Evolutionary conservation across 2,888 invertebrate genomes (phyloP).

Genomic region (Malachius bipustulatus): DNA sequence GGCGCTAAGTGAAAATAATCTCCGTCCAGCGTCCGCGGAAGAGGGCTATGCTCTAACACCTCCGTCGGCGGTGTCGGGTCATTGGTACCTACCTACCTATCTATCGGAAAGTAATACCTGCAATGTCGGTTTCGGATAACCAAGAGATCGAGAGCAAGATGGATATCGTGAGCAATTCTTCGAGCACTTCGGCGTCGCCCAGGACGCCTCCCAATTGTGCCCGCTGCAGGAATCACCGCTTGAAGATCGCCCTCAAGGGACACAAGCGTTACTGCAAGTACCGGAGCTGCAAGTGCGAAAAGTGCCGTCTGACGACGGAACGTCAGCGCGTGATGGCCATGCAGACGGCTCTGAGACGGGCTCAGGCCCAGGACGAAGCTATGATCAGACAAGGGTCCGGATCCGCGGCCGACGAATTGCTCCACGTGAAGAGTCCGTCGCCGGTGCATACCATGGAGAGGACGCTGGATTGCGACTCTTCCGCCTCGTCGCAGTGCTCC

Average conservation of each 20-base stretch:
- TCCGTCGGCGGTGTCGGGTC: not conserved
- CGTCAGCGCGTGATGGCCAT: constrained; percentile 81
- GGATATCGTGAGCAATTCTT: constrained; percentile 41
- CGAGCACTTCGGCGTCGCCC: constrained; percentile 46
- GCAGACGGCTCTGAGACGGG: constrained; percentile 72
- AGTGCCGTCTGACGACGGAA: constrained; percentile 77
- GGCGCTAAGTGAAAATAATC: no score
- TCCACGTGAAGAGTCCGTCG: constrained; percentile 29
- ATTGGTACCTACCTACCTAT: not conserved
- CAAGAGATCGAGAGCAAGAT: constrained; percentile 43
- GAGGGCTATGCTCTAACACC: no score
- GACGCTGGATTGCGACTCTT: constrained; percentile 42
- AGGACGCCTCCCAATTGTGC: constrained; percentile 87
- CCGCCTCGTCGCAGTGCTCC: constrained; percentile 48
- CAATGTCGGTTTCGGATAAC: constrained; percentile 38
- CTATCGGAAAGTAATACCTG: no score
- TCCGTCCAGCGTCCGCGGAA: no score
- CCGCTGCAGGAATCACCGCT: constrained; percentile 82
- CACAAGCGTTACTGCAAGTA: constrained; percentile 87
- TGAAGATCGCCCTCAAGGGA: constrained; percentile 77
- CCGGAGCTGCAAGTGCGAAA: constrained; percentile 73
- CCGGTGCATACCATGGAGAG: constrained; percentile 36
- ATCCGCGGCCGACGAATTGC: constrained; percentile 18
- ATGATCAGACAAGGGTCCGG: constrained; percentile 30
- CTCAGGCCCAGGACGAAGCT: constrained; percentile 76